Evolutionary conservation across 1,140 invertebrate species (phyloP), one percentile per base, ranked within the genome.

Genomic region (Trissolcus basalis): DNA sequence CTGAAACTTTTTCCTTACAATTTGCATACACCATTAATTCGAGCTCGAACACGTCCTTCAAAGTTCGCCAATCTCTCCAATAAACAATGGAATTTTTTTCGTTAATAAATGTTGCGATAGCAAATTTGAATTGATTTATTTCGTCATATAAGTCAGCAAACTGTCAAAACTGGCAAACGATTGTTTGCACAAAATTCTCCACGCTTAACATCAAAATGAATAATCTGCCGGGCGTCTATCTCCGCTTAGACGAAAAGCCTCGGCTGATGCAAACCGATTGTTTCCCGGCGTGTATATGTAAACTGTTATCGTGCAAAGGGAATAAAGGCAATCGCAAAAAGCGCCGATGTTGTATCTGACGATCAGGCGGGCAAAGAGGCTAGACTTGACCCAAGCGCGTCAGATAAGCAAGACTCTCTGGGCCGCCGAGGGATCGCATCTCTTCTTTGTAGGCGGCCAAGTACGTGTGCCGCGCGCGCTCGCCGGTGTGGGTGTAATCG

Each of bases 401-500:
- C 64, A 69, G 75, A 73, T 70, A 73, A 73, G 75, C 58, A 13
- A 44, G 36, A 14, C 50, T 49, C 19, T 27, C 45, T 39, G 61
- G 51, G 54, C 33, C 48, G 53, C 19, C 41, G 48, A 45, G 60
- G 59, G 54, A 73, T 68, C 58, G 70, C 61, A 77, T 80, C 65
- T 55, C 61, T 59, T 63, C 67, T 77, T 77, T 74, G 73, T 71
- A 68, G 65, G 59, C 63, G 61, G 44, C 45, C 45, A 45, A 68
- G 59, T 80, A 67, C 47, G 60, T 76, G 79, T 76, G 65, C 48
- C 11, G 50, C 54, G 51, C 36, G 63, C 11, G 50, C 54, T 56
- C 36, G 63, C 32, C 16, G 43, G 72, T 77, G 67, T 80, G 79
- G 70, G 83, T 82, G 84, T 86, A 87, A 87, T 87, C 85, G 85